phyloP scores from a whole-genome alignment of 2,888 invertebrate species.

The Ophion ventricosus region DNA sequence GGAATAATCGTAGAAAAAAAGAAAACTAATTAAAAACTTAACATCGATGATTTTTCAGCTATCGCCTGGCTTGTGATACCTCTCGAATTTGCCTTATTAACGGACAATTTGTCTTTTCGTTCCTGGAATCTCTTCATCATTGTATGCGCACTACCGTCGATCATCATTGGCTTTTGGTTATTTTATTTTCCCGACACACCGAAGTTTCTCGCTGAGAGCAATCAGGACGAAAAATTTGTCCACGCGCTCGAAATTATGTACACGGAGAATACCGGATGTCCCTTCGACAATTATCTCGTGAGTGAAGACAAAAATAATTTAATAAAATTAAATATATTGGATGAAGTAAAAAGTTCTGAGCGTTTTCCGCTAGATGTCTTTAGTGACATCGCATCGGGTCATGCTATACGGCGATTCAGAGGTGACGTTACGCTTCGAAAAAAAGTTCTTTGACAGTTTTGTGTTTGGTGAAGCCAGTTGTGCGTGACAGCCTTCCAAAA shows the following conservation, averaged over 20 bases:
- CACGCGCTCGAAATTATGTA: constrained; percentile 88
- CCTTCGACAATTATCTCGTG: constrained; percentile 78
- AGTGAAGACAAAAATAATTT: constrained; percentile 79
- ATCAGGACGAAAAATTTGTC: constrained; percentile 89
- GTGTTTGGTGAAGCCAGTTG: too few relatives aligned
- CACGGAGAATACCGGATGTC: constrained; percentile 87
- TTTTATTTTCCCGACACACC: constrained; percentile 91
- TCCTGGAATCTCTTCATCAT: constrained; percentile 93
- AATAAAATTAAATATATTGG: too few relatives aligned
- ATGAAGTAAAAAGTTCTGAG: too few relatives aligned
- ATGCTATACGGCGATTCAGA: too few relatives aligned
- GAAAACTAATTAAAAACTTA: too few relatives aligned
- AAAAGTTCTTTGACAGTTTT: too few relatives aligned
- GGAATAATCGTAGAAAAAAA: too few relatives aligned
- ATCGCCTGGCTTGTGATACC: constrained; percentile 92
- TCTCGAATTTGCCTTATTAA: constrained; percentile 85
- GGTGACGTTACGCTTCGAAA: too few relatives aligned
- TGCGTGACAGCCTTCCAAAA: too few relatives aligned
- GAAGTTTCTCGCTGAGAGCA: constrained; percentile 91
- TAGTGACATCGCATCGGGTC: too few relatives aligned
- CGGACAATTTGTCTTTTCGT: constrained; percentile 86
- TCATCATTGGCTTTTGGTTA: constrained; percentile 87
- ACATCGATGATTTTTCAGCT: constrained; percentile 83
- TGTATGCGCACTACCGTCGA: constrained; percentile 88
- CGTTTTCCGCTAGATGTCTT: too few relatives aligned